Base-by-base conservation (phyloP, 2,113 vertebrate species). In the Percina caprodes region DNA sequence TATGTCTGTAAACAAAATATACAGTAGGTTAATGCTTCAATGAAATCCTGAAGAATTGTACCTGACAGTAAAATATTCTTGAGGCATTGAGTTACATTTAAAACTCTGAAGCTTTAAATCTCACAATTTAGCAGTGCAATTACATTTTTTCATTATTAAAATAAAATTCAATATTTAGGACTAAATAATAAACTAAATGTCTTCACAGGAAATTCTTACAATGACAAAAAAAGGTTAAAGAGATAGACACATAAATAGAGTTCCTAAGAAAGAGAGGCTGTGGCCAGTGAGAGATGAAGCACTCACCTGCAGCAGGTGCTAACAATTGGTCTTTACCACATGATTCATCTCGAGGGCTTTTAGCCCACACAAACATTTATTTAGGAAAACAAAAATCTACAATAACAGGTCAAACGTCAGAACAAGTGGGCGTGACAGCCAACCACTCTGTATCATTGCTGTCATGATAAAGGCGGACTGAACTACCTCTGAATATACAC, bases 301-400 rank as follows among this genome's bases (percentile, higher is more conserved):
- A 88, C 83, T 85, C 83, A 86, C 85, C 78, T 68, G 66, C 69
- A 80, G 70, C 76, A 39, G 19, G 14, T 18, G 72, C 76, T 66
- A 84, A 87, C 86, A 81, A 69, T 77, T 46, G 73, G 77, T 86
- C 74, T 89, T 79, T 85, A 81, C 52, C 84, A 82, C 77, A 82
- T 88, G 85, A 91, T 82, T 90, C 85, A 91, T 89, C 80, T 88
- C 42, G 52, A 90, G 89, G 80, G 86, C 71, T 87, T 91, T 88
- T 46, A 77, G 75, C 84, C 82, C 86, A 83, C 77, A 62, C 85
- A 81, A 86, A 86, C 89, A 82, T 91, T 90, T 90, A 84, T 89
- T 86, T 81, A 79, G 80, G 61, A 84, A 86, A 88, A 86, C 79
- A 88, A 84, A 86, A 69, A 54, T 77, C 76, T 48, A 61, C 72